Percentiles rank a stretch among this genome's conserved stretches.
phyloP scores from a whole-genome alignment of 2,797 vertebrate genomes.

The Atherinosoma microstoma region DNA sequence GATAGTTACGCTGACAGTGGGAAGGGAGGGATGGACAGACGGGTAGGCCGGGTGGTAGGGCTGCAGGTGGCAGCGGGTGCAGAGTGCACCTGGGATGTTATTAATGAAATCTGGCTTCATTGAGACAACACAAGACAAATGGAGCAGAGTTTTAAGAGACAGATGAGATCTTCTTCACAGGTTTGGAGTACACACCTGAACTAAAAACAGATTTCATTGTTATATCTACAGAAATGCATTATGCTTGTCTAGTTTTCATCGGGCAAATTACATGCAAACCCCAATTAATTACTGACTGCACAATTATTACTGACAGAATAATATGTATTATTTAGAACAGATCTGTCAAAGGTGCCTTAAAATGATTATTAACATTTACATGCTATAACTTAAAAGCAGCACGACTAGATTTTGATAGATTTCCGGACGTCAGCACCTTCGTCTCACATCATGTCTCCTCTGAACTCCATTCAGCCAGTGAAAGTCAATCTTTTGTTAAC shows the following conservation, averaged over 20 bases:
- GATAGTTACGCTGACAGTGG: conserved; percentile 20
- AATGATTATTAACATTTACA: background rate
- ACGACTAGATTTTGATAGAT: too few species aligned
- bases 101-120: conserved; percentile 33
- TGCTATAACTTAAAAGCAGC: background rate
- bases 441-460: too few species aligned
- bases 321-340: background rate
- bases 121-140: conserved; percentile 15
- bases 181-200: background rate
- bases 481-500: too few species aligned
- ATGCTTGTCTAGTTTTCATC: background rate
- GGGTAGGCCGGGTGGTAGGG: conserved; percentile 40
- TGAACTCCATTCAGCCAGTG: too few species aligned
- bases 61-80: conserved; percentile 45
- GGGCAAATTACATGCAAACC: background rate
- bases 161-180: background rate
- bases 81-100: conserved; percentile 48
- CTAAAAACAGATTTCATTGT: background rate
- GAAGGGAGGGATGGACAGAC: conserved; percentile 43
- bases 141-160: conserved; percentile 6
- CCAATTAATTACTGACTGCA: background rate
- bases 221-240: background rate
- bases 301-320: background rate
- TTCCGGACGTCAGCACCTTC: too few species aligned
- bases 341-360: background rate